Percentiles rank a stretch among this genome's conserved stretches.
Conservation (phyloP, 2,113 vertebrate genomes). For the Malaclemys terrapin region DNA sequence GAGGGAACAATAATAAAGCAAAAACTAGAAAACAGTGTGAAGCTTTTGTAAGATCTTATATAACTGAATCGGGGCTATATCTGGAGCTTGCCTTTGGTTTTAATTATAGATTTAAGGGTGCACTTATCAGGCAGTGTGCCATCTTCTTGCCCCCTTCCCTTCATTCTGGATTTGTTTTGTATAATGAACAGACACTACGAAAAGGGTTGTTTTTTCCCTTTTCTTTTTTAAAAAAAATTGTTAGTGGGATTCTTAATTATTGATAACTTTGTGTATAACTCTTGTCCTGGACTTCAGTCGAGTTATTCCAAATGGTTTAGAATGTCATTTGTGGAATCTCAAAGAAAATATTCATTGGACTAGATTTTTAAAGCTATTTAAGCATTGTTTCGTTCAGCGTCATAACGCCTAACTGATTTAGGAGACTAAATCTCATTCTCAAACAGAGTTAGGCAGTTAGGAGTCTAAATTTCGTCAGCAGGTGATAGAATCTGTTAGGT, state of each 20-base stretch:
- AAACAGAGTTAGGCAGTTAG: not conserved
- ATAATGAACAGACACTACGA: conserved; percentile 60
- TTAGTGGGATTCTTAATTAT: conserved; percentile 24
- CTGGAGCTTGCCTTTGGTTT: conserved; percentile 68
- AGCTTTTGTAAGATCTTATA: conserved; percentile 64
- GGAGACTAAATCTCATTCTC: not conserved
- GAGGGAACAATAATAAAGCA: conserved; percentile 64
- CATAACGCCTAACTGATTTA: not conserved
- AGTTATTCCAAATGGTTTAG: conserved; percentile 18
- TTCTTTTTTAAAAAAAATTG: conserved; percentile 22
- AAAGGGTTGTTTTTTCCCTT: conserved; percentile 24
- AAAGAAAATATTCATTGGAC: not conserved
- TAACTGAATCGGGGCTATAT: conserved; percentile 65
- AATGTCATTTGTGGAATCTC: not conserved
- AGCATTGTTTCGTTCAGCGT: not conserved
- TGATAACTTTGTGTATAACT: not conserved
- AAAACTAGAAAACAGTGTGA: conserved; percentile 56
- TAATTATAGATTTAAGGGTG: conserved; percentile 70
- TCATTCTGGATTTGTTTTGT: conserved; percentile 57
- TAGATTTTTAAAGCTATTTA: not conserved
- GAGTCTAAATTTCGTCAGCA: not conserved
- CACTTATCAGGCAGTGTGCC: conserved; percentile 55
- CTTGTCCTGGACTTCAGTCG: conserved; percentile 32
- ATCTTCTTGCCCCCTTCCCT: conserved; percentile 61
- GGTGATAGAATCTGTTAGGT: not conserved